Evolutionary conservation across 2,113 vertebrate genomes (phyloP), one percentile per base, ranked within the genome.

Genomic region (Emydocephalus ijimae): DNA sequence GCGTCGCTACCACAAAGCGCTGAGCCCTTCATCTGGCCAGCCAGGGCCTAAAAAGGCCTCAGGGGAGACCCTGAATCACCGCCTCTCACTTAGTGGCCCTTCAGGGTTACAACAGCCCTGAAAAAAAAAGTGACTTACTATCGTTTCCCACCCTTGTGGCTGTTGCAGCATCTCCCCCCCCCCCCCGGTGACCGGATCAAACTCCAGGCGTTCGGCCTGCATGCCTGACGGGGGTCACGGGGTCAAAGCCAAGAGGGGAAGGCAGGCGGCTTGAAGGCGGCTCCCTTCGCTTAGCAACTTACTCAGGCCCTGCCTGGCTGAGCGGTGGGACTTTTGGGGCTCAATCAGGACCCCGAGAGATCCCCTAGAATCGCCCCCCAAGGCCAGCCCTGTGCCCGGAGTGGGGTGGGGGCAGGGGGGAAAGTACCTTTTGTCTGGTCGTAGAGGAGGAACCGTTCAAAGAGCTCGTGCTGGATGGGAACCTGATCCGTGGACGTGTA

Each of bases 401-500:
- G 21, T 14, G 45, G 45, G 45, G 45, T 5, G 4, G 45, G 43
- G 43, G 39, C 2, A 2, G 21, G 21, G 11, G 8, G 14, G 1
- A 8, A 8, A 3, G 97, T 98, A 99, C 99, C 98, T 99, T 99
- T 99, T 39, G 98, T 97, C 94, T 98, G 98, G 96, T 99, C 99
- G 11, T 98, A 99, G 95, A 98, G 94, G 96, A 99, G 99, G 95
- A 99, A 99, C 91, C 99, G 98, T 96, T 99, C 99, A 91, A 99
- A 99, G 92, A 99, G 98, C 94, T 99, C 99, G 0, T 99, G 99
- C 93, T 99, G 99, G 96, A 99, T 99, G 94, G 99, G 99, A 94
- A 98, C 96, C 96, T 99, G 99, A 96, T 99, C 99, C 1, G 99
- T 97, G 21, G 99, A 99, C 94, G 98, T 98, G 89, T 99, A 99